A percentile compares a stretch with the other conserved stretches of the same genome.
These are phyloP conservation scores for Ursus arctos DNA, from an alignment of 2,113 vertebrate genomes.

Conservation along the genomic window DNA sequence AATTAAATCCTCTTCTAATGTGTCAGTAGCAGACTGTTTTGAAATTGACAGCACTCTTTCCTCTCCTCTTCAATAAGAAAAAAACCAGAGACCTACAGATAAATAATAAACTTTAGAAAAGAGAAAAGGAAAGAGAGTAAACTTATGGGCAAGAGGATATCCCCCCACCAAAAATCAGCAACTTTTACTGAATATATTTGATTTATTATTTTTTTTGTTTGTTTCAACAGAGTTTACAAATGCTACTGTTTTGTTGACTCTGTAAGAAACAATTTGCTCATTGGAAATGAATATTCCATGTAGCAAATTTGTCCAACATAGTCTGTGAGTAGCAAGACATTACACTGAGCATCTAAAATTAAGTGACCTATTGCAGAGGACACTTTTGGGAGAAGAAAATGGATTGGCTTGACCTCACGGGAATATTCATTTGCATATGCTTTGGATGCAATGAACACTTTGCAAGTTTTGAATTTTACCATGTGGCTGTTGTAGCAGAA, in stretches of 20 bases:
- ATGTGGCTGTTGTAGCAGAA: neutral
- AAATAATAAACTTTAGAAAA: constrained; percentile 57
- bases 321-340: neutral
- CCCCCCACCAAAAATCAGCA: neutral
- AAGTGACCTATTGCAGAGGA: neutral
- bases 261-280: neutral
- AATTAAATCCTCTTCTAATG: constrained; percentile 86
- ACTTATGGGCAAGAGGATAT: neutral
- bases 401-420: neutral
- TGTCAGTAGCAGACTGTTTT: constrained; percentile 75
- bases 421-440: constrained; percentile 51
- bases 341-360: constrained; percentile 1
- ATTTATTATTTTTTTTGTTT: neutral
- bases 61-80: constrained; percentile 61
- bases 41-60: constrained; percentile 71
- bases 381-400: constrained; percentile 28
- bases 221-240: neutral
- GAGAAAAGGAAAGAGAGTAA: neutral
- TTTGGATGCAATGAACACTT: neutral
- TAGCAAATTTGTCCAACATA: constrained; percentile 12
- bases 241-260: neutral
- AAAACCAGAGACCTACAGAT: neutral
- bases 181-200: constrained; percentile 55
- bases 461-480: constrained; percentile 65
- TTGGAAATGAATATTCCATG: constrained; percentile 46